phyloP scores from a whole-genome alignment of 2,113 vertebrate genomes.

The Aix galericulata region DNA sequence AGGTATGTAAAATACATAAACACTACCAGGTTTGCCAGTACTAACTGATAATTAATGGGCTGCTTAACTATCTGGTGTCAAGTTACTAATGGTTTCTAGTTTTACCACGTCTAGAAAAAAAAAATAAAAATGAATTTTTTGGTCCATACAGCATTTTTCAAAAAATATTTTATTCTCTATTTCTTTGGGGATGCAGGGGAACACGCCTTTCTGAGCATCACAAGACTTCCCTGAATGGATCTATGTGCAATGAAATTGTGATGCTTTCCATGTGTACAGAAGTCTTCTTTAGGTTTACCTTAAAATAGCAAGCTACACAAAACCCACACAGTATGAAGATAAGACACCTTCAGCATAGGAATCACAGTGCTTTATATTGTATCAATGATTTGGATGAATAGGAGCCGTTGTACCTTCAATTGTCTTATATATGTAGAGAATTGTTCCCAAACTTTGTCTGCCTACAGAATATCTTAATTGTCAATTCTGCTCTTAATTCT shows the following conservation, averaged over 20 bases:
- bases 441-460: not conserved
- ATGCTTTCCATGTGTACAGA: not conserved
- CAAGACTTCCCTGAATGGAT: not conserved
- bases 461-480: not conserved
- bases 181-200: not conserved
- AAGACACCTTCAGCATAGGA: not conserved
- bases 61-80: not conserved
- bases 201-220: not conserved
- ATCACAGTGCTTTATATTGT: too few relatives aligned
- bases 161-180: not conserved
- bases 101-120: not conserved
- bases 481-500: not conserved
- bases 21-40: not conserved
- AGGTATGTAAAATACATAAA: not conserved
- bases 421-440: not conserved
- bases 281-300: not conserved
- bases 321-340: not conserved
- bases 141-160: too few relatives aligned
- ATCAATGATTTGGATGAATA: not conserved
- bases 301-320: not conserved
- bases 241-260: not conserved
- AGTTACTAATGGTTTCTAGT: not conserved
- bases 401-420: not conserved
- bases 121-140: not conserved
- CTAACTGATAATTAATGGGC: not conserved